Percentiles rank a stretch among this genome's conserved stretches.
Conservation (phyloP, 2,888 invertebrate species). For the Athalia rosae region DNA sequence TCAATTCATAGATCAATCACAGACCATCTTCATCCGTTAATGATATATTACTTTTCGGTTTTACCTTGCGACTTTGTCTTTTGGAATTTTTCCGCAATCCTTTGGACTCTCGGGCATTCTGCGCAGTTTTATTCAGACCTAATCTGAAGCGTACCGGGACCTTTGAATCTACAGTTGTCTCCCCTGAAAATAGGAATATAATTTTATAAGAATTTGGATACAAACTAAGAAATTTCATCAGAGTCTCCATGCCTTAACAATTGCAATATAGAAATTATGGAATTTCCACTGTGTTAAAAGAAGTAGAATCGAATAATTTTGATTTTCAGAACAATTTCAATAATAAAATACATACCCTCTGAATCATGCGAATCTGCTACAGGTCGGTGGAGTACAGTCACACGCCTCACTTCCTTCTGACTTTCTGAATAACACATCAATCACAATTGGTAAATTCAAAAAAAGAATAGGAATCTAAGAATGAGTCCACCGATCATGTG, state of each 20-base stretch:
- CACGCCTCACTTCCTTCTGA: conserved; percentile 66
- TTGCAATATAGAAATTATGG: neutral
- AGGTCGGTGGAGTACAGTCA: conserved; percentile 65
- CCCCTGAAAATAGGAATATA: conserved; percentile 55
- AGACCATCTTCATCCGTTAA: conserved; percentile 60
- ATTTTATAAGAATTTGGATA: neutral
- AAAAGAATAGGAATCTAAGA: neutral
- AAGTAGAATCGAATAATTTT: neutral
- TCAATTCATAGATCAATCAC: conserved; percentile 51
- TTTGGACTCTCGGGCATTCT: conserved; percentile 65
- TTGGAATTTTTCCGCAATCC: conserved; percentile 64
- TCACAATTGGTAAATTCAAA: conserved; percentile 5
- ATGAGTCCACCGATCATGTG: neutral
- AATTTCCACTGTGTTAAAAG: neutral
- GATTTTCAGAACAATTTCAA: neutral
- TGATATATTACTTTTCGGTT: conserved; percentile 66
- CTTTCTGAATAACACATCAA: conserved; percentile 53
- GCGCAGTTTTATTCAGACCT: conserved; percentile 64
- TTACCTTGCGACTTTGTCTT: conserved; percentile 69
- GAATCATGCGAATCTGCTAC: conserved; percentile 64
- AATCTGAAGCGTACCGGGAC: conserved; percentile 62
- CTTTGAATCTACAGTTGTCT: conserved; percentile 62
- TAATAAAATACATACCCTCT: conserved; percentile 58
- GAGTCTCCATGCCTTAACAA: neutral
- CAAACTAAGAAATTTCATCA: conserved; percentile 6